phyloP scores from a whole-genome alignment of 1,140 invertebrate species.

The Drosophila bocqueti region DNA sequence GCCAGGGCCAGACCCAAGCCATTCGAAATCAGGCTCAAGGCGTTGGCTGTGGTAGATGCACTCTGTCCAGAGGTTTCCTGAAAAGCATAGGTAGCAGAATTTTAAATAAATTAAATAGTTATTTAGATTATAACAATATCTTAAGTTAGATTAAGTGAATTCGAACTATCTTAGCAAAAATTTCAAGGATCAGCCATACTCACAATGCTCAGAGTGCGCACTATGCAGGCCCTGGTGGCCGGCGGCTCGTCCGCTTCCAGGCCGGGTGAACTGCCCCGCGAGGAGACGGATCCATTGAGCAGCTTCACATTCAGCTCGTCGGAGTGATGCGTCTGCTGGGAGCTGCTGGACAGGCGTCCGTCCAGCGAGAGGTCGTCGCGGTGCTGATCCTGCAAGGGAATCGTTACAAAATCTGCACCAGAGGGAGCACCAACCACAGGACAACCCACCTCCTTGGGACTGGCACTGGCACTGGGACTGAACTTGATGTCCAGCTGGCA shows the following conservation, averaged over 20 bases:
- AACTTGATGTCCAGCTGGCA: slow-evolving; percentile 78
- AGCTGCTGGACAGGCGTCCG: slow-evolving; percentile 71
- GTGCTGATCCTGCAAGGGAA: slow-evolving; percentile 68
- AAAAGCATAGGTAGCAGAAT: neutral
- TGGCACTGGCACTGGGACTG: slow-evolving; percentile 67
- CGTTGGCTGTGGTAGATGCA: slow-evolving; percentile 46
- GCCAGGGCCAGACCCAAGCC: slow-evolving; percentile 71
- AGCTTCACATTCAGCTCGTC: slow-evolving; percentile 79
- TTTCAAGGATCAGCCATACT: slow-evolving; percentile 73
- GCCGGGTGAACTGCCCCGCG: slow-evolving; percentile 78
- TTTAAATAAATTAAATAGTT: neutral
- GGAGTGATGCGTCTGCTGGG: slow-evolving; percentile 71
- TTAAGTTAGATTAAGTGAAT: too few relatives aligned
- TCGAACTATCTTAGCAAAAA: neutral
- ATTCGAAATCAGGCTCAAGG: slow-evolving; percentile 75
- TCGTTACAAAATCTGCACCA: neutral
- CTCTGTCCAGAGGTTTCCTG: slow-evolving; percentile 66
- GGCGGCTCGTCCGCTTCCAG: slow-evolving; percentile 72
- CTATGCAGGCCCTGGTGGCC: slow-evolving; percentile 85
- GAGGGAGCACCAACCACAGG: neutral
- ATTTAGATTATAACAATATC: neutral
- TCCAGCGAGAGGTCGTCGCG: slow-evolving; percentile 78
- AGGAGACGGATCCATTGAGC: slow-evolving; percentile 78
- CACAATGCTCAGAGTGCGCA: slow-evolving; percentile 87
- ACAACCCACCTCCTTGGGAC: slow-evolving; percentile 74